Evolutionary conservation across 2,113 vertebrate genomes (phyloP), one percentile per base, ranked within the genome.

Genomic region (Grammomys surdaster): DNA sequence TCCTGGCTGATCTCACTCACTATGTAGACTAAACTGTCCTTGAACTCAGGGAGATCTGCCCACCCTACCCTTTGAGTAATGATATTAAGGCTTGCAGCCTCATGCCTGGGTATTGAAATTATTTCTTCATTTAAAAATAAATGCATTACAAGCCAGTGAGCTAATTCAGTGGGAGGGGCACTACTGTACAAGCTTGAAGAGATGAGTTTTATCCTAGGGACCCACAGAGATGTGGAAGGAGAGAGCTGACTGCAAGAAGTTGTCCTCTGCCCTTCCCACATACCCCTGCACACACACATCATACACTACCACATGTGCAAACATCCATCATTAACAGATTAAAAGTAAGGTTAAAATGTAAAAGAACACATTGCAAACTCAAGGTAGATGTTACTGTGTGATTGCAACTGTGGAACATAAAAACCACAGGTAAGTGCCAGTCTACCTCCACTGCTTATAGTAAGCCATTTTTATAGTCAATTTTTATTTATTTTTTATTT

Each of bases 41-140:
- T 56, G 33, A 81, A 56, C 78, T 81, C 48, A n/a, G 33, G 56
- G 51, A 81, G 33, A 56, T 81, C 33, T 81, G 17, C 19, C 78
- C 4, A 54, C 19, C 22, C 78, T n/a, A 22, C 5, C 17, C 16
- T n/a, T 81, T 81, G 33, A n/a, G 33, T 12, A 54, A 56, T 56
- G 33, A 36, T 20, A 56, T 81, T 77, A 56, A 81, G 9, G 33
- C 54, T 56, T 31, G 51, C 51, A 81, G 19, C 48, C 19, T 56
- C 48, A 56, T 82, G 36, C 33, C 11, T 58, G 54, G 7, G 10
- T 56, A 89, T 70, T 58, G 9, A 70, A 87, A 76, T 63, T 75
- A 56, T 58, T 92, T 80, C 46, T 51, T 96, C 48, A 89, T 76
- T 76, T 63, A 88, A 85, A 95, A 94, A 75, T 26, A 77, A 93